A percentile compares a stretch with the other conserved stretches of the same genome.
These are phyloP conservation scores for Anguilla marmorata DNA, from an alignment of 2,797 vertebrate genomes.

Conservation along the genomic window DNA sequence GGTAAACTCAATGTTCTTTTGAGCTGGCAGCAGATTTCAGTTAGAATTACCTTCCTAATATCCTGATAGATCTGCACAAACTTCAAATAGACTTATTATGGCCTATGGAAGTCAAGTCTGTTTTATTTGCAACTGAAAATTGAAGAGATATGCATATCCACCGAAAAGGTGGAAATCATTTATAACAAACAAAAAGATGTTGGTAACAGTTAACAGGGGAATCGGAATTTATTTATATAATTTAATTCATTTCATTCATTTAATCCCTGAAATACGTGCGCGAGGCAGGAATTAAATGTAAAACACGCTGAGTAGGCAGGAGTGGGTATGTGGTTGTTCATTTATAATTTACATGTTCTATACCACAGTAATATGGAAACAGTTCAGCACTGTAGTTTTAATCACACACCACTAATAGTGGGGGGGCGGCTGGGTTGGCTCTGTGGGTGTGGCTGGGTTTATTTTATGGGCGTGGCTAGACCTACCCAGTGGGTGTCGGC, in stretches of 20 bases:
- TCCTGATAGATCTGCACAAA: neutral
- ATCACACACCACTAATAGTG: too few relatives aligned
- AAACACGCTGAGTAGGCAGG: neutral
- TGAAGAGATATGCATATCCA: constrained; percentile 7
- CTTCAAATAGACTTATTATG: constrained; percentile 5
- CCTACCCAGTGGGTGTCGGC: neutral
- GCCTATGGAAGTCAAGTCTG: constrained; percentile 22
- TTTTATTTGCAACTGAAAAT: constrained; percentile 18
- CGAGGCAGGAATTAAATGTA: neutral
- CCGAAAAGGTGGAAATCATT: neutral
- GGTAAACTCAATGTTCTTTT: neutral
- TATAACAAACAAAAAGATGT: neutral
- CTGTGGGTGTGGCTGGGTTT: neutral
- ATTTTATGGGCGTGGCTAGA: neutral
- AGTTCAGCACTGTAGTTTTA: too few relatives aligned
- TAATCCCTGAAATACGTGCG: neutral
- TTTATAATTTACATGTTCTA: too few relatives aligned
- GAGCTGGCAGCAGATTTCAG: neutral
- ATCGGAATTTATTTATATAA: constrained; percentile 30
- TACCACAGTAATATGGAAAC: too few relatives aligned
- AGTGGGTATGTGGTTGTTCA: neutral
- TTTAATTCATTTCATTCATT: neutral
- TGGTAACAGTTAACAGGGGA: constrained; percentile 24
- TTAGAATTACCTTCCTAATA: neutral
- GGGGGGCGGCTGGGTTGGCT: neutral